Percentiles rank a stretch among this genome's conserved stretches.
phyloP scores from a whole-genome alignment of 1,140 invertebrate genomes.

The Drosophila kepulauana region DNA sequence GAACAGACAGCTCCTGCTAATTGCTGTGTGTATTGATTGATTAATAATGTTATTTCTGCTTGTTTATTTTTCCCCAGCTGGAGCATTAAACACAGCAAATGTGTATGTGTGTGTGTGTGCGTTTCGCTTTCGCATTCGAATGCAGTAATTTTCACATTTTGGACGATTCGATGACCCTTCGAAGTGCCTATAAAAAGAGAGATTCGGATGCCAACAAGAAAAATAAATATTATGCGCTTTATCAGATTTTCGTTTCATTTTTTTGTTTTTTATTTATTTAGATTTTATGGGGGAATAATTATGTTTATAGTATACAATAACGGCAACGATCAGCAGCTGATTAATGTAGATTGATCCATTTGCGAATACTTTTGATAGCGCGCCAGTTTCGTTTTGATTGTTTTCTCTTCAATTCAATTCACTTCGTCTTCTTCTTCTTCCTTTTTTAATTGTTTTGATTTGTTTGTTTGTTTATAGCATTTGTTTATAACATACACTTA shows the following conservation, averaged over 20 bases:
- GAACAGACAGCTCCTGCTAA: constrained; percentile 29
- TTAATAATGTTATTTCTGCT: constrained; percentile 35
- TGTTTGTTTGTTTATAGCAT: constrained; percentile 48
- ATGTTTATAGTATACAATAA: constrained; percentile 57
- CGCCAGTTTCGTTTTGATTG: constrained; percentile 22
- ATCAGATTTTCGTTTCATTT: constrained; percentile 18
- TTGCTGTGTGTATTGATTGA: constrained; percentile 42
- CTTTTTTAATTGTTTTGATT: constrained; percentile 11
- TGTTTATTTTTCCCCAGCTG: constrained; percentile 26
- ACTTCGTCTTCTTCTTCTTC: neutral
- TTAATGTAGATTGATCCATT: constrained; percentile 40
- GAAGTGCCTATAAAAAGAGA: constrained; percentile 28
- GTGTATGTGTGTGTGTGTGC: neutral
- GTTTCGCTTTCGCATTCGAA: neutral
- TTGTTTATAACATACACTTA: constrained; percentile 60
- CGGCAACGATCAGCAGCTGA: constrained; percentile 61
- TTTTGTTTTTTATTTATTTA: constrained; percentile 45
- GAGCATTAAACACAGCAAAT: constrained; percentile 1
- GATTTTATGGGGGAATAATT: constrained; percentile 44
- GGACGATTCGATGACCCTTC: constrained; percentile 18
- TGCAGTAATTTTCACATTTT: constrained; percentile 21
- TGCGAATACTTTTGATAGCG: constrained; percentile 43
- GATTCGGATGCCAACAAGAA: constrained; percentile 19
- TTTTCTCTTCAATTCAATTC: neutral
- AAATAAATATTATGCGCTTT: constrained; percentile 28